Evolutionary conservation across 2,797 vertebrate genomes (phyloP).

Genomic region (Cyclura pinguis): DNA sequence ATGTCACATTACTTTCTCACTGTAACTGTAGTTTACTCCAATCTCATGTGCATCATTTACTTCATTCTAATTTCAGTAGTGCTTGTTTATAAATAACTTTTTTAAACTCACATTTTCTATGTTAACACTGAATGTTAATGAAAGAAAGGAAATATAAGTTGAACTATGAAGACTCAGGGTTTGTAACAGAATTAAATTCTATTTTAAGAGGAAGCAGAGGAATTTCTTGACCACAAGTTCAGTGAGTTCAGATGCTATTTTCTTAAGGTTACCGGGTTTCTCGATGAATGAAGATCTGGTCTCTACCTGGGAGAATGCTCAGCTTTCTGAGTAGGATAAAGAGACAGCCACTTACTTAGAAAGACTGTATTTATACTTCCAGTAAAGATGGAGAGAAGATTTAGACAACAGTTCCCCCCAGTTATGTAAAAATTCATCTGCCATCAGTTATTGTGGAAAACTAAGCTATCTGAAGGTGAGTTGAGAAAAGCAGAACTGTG

Average conservation of each 20-base stretch:
- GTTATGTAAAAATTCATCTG: too few relatives aligned
- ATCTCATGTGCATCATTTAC: background rate
- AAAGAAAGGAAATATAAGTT: background rate
- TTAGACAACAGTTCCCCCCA: too few relatives aligned
- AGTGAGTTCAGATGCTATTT: constrained; percentile 4
- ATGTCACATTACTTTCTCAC: background rate
- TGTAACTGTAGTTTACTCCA: background rate
- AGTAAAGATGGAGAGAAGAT: background rate
- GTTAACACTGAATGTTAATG: background rate
- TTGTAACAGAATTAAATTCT: background rate
- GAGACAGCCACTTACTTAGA: background rate
- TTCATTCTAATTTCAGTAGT: background rate
- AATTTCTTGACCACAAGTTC: constrained; percentile 12
- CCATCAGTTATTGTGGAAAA: too few relatives aligned
- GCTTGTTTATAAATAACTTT: background rate
- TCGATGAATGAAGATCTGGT: background rate
- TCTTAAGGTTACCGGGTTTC: background rate
- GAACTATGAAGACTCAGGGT: background rate
- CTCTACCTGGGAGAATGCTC: background rate
- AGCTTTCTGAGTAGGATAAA: background rate
- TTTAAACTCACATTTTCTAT: background rate
- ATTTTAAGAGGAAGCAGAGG: constrained; percentile 12
- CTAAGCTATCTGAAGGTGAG: too few relatives aligned
- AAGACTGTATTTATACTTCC: background rate
- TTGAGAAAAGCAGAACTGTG: too few relatives aligned